A percentile compares a stretch with the other conserved stretches of the same genome.
phyloP scores from a whole-genome alignment of 2,113 vertebrate genomes.

The Sarotherodon lohbergeri region DNA sequence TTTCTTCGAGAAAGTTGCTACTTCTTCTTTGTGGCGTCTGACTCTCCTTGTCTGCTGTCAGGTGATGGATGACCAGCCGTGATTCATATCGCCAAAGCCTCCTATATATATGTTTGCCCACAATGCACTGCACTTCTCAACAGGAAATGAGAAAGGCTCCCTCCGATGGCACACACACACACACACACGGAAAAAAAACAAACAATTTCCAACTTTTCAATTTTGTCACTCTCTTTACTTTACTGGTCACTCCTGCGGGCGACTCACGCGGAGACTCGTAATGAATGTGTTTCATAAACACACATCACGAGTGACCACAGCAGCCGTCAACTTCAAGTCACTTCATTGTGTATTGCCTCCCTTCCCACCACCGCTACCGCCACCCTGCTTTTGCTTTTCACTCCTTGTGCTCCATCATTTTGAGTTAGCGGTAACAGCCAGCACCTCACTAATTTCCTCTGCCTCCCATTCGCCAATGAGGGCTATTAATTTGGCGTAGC shows the following conservation, averaged over 20 bases:
- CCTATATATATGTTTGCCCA: conserved; percentile 36
- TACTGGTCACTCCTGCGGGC: background rate
- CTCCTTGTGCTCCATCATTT: conserved; percentile 75
- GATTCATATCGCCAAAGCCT: conserved; percentile 39
- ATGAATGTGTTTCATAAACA: conserved; percentile 67
- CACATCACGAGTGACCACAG: background rate
- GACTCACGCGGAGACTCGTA: background rate
- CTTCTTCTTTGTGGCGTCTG: background rate
- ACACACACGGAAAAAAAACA: background rate
- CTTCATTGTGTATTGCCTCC: background rate
- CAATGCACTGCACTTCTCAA: conserved; percentile 45
- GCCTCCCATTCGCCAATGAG: conserved; percentile 80
- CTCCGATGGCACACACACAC: background rate
- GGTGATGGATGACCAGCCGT: conserved; percentile 51
- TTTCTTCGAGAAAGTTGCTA: conserved; percentile 11
- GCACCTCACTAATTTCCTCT: conserved; percentile 77
- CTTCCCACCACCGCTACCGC: background rate
- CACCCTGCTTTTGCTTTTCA: background rate
- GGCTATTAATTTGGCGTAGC: conserved; percentile 72
- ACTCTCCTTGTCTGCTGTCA: background rate
- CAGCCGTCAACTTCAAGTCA: background rate
- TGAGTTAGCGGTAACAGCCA: conserved; percentile 68
- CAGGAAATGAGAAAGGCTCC: conserved; percentile 62
- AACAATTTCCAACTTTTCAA: conserved; percentile 52
- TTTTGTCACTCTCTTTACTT: conserved; percentile 19